Evolutionary conservation across 2,888 invertebrate genomes (phyloP).

Genomic region (Beris chalybata): DNA sequence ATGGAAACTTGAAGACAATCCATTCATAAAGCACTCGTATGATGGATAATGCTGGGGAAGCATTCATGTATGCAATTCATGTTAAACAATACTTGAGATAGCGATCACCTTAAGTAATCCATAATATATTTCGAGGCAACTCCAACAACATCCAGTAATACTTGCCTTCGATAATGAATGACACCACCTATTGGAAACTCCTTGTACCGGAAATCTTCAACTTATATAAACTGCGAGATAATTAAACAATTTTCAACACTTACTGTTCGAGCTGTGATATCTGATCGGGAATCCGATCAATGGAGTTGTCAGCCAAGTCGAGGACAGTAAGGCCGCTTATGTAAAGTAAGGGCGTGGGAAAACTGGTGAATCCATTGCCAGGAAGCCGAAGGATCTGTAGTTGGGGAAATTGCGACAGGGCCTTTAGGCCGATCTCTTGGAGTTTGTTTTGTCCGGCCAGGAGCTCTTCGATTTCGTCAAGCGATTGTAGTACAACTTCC

Average conservation of each 20-base stretch:
- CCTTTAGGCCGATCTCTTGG: conserved; percentile 42
- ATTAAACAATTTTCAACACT: conserved; percentile 44
- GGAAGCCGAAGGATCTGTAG: conserved; percentile 56
- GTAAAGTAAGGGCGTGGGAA: conserved; percentile 65
- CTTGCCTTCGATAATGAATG: too few species aligned
- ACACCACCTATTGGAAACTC: too few species aligned
- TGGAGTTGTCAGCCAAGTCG: conserved; percentile 70
- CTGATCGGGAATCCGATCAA: conserved; percentile 66
- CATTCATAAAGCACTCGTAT: neutral
- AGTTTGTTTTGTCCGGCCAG: conserved; percentile 44
- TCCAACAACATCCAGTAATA: too few species aligned
- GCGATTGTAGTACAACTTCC: conserved; percentile 42
- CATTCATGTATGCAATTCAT: conserved; percentile 7
- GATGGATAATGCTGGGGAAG: conserved; percentile 16
- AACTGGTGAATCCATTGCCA: conserved; percentile 62
- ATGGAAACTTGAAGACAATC: too few species aligned
- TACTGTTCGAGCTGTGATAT: conserved; percentile 63
- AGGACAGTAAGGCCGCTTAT: conserved; percentile 65
- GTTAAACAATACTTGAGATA: conserved; percentile 12
- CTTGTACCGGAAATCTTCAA: too few species aligned
- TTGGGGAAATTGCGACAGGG: conserved; percentile 41
- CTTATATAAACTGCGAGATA: too few species aligned
- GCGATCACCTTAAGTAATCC: too few species aligned
- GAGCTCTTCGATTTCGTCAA: conserved; percentile 44
- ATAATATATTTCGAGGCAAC: too few species aligned